Conservation (phyloP, 2,113 vertebrate genomes). For the Azemiops feae region DNA sequence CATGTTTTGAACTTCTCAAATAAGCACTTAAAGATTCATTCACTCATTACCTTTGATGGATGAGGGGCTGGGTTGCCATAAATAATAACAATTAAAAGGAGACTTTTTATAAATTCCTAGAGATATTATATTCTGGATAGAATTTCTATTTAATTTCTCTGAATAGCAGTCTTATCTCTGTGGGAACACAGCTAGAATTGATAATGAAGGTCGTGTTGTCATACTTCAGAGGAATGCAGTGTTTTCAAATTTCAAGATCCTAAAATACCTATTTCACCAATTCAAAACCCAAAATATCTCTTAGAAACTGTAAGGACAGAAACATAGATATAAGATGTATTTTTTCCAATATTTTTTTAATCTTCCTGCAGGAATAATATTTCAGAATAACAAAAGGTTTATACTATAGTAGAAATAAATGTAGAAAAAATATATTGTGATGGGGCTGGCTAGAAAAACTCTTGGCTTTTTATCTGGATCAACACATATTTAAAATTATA, state of each 20-base stretch:
- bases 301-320: neutral
- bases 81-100: neutral
- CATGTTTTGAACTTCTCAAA: neutral
- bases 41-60: neutral
- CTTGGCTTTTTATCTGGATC: neutral
- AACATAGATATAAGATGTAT: neutral
- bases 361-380: neutral
- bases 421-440: neutral
- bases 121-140: neutral
- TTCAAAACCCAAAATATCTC: neutral
- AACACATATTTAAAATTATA: neutral
- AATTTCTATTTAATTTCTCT: neutral
- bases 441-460: neutral
- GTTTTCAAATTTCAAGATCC: neutral
- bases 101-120: neutral
- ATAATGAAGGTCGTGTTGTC: neutral
- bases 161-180: neutral
- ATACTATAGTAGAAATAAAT: neutral
- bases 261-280: neutral
- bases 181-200: neutral
- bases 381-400: neutral
- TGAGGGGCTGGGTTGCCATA: neutral
- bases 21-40: slow-evolving; percentile 8
- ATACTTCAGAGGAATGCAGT: neutral
- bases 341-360: neutral